phyloP scores from a whole-genome alignment of 2,113 vertebrate species.

The Mugil cephalus region DNA sequence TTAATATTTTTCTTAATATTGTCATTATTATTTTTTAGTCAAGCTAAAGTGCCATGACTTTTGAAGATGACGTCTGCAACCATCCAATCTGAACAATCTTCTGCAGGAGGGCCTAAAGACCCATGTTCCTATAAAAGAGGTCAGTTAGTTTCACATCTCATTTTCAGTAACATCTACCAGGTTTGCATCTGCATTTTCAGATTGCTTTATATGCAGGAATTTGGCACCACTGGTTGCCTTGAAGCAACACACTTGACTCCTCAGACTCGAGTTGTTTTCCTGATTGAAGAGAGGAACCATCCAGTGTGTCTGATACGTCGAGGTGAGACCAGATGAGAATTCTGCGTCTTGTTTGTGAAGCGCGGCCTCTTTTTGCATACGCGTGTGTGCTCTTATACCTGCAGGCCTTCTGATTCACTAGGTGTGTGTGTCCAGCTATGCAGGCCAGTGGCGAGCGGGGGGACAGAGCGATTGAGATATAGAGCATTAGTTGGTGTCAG shows the following conservation, averaged over 20 bases:
- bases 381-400: neutral
- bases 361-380: neutral
- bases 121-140: neutral
- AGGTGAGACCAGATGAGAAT: slow-evolving; percentile 1
- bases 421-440: slow-evolving; percentile 60
- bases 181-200: neutral
- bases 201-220: neutral
- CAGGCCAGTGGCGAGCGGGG: slow-evolving; percentile 63
- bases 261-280: neutral
- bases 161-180: neutral
- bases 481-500: slow-evolving; percentile 94
- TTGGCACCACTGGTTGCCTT: neutral
- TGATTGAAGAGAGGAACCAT: slow-evolving; percentile 21
- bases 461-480: slow-evolving; percentile 88
- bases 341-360: neutral
- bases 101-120: no score
- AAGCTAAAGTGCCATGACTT: slow-evolving; percentile 5
- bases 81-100: neutral
- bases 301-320: slow-evolving; percentile 1
- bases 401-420: slow-evolving; percentile 26
- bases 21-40: neutral
- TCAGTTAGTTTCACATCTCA: neutral
- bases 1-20: no score
- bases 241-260: slow-evolving; percentile 18
- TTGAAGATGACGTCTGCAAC: slow-evolving; percentile 3